Conservation (phyloP, 2,113 vertebrate genomes). For the Rousettus leschenaultii region DNA sequence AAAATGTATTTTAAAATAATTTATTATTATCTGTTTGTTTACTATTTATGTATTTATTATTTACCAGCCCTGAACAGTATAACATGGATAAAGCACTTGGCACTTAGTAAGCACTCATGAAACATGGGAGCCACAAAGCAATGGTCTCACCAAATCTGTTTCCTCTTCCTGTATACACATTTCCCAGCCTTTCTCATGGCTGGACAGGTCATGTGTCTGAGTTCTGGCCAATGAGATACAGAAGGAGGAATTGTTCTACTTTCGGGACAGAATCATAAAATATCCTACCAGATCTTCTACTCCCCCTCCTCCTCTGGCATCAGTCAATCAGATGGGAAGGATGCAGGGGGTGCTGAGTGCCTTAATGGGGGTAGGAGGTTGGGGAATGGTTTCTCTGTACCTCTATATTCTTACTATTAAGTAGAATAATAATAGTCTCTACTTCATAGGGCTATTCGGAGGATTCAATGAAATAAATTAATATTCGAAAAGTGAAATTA, state of each 20-base stretch:
- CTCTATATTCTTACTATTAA: background rate
- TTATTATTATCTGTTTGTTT: background rate
- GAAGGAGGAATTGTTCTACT: background rate
- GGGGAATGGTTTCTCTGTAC: background rate
- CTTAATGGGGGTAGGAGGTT: background rate
- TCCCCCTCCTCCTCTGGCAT: background rate
- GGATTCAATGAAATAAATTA: background rate
- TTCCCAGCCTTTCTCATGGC: background rate
- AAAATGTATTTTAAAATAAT: background rate
- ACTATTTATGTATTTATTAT: background rate
- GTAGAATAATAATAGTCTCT: background rate
- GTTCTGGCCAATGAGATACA: background rate
- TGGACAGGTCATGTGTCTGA: background rate
- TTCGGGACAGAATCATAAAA: background rate
- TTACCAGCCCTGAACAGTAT: background rate
- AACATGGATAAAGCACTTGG: background rate
- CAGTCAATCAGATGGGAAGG: background rate
- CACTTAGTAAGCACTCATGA: background rate
- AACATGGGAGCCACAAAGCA: background rate
- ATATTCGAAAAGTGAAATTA: conserved; percentile 4
- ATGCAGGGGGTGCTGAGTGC: background rate
- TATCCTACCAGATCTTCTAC: background rate
- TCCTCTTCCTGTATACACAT: background rate
- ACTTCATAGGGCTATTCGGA: background rate
- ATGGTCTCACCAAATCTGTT: background rate